Evolutionary conservation across 2,797 vertebrate species (phyloP).

Genomic region (Peromyscus aztecus): DNA sequence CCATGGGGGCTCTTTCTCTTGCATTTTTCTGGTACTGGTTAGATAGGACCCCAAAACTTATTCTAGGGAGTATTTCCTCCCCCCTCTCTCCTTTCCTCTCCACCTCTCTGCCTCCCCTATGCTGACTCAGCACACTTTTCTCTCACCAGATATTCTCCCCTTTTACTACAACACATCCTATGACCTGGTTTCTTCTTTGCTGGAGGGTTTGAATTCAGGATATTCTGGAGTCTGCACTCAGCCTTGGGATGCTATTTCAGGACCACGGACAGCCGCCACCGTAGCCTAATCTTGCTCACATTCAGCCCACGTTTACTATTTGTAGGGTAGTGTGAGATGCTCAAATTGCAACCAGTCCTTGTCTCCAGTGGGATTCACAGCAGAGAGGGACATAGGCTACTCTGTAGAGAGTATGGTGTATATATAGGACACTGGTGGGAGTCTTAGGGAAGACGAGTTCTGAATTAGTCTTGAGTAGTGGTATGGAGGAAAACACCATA

Average conservation of each 20-base stretch:
- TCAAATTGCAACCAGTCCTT: background rate
- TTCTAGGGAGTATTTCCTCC: background rate
- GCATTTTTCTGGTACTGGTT: background rate
- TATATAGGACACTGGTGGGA: background rate
- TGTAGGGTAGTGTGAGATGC: background rate
- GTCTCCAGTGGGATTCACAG: background rate
- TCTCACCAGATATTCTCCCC: background rate
- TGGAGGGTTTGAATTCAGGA: background rate
- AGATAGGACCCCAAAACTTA: background rate
- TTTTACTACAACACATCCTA: background rate
- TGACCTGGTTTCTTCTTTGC: slow-evolving; percentile 1
- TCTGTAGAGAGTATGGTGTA: background rate
- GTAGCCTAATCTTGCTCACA: background rate
- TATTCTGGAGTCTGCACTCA: background rate
- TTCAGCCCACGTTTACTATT: background rate
- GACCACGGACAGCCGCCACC: background rate
- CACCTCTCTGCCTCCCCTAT: too few species aligned
- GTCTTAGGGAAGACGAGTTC: background rate
- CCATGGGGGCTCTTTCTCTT: background rate
- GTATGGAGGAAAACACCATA: background rate
- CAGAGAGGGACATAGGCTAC: background rate
- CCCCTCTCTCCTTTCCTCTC: fast-evolving
- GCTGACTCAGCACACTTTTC: background rate
- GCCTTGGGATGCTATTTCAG: background rate
- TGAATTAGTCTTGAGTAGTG: background rate